Conservation (phyloP, 2,113 vertebrate genomes). For the Motacilla alba region DNA sequence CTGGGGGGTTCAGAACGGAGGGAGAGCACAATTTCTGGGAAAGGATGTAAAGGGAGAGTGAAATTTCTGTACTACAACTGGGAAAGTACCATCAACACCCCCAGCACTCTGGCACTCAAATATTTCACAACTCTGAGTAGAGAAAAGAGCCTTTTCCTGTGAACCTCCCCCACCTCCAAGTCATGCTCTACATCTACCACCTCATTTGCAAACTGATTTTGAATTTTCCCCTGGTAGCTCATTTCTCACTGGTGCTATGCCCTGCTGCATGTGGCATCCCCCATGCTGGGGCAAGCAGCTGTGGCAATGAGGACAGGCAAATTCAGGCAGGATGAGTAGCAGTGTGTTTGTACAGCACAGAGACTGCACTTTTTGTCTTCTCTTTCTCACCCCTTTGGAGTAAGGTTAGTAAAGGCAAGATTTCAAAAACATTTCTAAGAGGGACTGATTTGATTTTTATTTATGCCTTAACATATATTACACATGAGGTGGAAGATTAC, state of each 20-base stretch:
- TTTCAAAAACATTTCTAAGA: neutral
- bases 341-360: neutral
- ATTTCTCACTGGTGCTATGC: neutral
- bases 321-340: neutral
- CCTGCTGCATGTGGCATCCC: neutral
- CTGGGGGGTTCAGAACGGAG: fast-evolving
- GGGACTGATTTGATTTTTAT: neutral
- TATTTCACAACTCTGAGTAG: neutral
- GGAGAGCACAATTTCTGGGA: neutral
- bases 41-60: neutral
- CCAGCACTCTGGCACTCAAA: neutral
- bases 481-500: neutral
- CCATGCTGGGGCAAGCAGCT: neutral
- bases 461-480: neutral
- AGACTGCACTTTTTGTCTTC: neutral
- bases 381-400: neutral
- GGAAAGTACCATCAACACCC: neutral
- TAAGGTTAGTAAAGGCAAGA: neutral
- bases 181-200: neutral
- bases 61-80: neutral
- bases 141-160: neutral
- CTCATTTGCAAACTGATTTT: neutral
- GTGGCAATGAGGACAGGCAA: neutral
- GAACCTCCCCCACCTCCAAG: neutral
- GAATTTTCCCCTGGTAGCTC: neutral